Evolutionary conservation across 2,888 invertebrate genomes (phyloP).

Genomic region (Pterostichus madidus): DNA sequence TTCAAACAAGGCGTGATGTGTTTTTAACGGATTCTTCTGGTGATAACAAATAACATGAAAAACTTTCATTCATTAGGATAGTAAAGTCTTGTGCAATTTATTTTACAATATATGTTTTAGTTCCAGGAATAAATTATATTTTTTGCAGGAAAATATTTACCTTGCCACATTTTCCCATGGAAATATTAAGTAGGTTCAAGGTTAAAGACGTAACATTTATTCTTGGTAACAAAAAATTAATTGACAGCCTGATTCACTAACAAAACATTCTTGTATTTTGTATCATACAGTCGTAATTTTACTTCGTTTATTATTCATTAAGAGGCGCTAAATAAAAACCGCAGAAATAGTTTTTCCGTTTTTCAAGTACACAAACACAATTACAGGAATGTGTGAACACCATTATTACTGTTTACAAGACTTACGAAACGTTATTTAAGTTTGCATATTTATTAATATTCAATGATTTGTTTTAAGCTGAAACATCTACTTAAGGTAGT

Average conservation of each 20-base stretch:
- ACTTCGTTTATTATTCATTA: conserved; percentile 34
- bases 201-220: conserved; percentile 8
- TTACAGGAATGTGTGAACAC: conserved; percentile 8
- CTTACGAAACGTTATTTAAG: no score
- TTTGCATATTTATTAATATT: no score
- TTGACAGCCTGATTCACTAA: conserved; percentile 35
- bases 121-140: conserved; percentile 6
- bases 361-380: neutral
- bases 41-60: neutral
- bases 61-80: neutral
- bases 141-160: neutral
- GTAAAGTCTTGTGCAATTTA: neutral
- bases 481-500: no score
- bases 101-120: no score
- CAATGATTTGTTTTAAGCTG: no score
- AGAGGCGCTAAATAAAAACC: conserved; percentile 19
- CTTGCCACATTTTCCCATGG: conserved; percentile 32
- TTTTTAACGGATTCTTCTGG: conserved; percentile 32
- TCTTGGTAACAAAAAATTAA: conserved; percentile 10
- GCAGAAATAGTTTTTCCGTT: conserved; percentile 21
- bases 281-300: neutral
- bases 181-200: conserved; percentile 38
- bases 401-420: neutral
- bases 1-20: conserved; percentile 39
- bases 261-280: neutral